Percentiles rank a stretch among this genome's conserved stretches.
These are phyloP conservation scores for Ditylenchus weischeri DNA, from an alignment of 2,888 invertebrate genomes.

Conservation along the genomic window DNA sequence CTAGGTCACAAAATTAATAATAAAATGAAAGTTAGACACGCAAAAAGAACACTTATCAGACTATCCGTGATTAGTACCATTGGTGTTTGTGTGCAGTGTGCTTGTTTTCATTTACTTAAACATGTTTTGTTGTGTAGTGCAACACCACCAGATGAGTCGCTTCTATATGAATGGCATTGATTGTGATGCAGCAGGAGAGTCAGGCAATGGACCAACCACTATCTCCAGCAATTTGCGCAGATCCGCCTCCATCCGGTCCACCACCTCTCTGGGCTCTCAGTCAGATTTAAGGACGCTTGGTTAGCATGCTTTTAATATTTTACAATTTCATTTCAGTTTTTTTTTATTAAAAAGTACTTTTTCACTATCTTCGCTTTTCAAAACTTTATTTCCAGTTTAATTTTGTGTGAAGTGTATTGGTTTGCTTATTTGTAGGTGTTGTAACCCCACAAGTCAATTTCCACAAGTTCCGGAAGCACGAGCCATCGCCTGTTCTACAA, in stretches of 20 bases:
- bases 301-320: constrained; percentile 10
- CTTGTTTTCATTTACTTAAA: no score
- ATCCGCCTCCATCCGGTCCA: constrained; percentile 21
- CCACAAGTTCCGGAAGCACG: constrained; percentile 42
- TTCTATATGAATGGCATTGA: not conserved
- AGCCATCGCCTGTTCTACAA: constrained; percentile 49
- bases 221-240: not conserved
- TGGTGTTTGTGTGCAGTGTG: no score
- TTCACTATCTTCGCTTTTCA: not conserved
- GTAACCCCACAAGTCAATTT: constrained; percentile 39
- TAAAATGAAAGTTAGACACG: not conserved
- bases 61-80: no score
- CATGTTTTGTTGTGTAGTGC: no score
- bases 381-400: constrained; percentile 5
- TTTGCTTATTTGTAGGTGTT: constrained; percentile 36
- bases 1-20: no score
- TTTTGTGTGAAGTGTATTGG: constrained; percentile 1
- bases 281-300: constrained; percentile 32
- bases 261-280: constrained; percentile 29
- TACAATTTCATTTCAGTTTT: not conserved
- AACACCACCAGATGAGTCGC: not conserved
- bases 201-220: not conserved
- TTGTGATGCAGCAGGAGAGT: not conserved
- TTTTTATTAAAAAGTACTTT: constrained; percentile 13
- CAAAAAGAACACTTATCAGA: not conserved